Evolutionary conservation across 1,140 invertebrate genomes (phyloP).

Genomic region (Drosophila biarmipes): DNA sequence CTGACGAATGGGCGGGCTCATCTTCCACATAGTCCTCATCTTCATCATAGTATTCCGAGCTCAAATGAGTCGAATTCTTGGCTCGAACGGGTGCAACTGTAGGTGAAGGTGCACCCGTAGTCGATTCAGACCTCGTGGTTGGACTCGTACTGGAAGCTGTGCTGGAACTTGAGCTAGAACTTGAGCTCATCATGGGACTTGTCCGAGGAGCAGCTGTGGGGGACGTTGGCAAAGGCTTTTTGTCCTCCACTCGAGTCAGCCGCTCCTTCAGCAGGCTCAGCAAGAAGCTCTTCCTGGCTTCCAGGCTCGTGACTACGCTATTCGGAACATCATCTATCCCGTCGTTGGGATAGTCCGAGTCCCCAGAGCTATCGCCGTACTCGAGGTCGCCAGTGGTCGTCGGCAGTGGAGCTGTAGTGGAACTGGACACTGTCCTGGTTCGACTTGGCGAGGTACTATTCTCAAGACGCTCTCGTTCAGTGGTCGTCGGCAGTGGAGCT

Average conservation of each 20-base stretch:
- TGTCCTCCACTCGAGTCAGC: slow-evolving; percentile 9
- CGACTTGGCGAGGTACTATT: too few relatives aligned
- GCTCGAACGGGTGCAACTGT: neutral
- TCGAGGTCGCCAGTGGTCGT: slow-evolving; percentile 22
- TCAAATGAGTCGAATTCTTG: slow-evolving; percentile 2
- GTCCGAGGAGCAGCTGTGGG: neutral
- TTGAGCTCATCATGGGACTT: neutral
- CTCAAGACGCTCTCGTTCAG: too few relatives aligned
- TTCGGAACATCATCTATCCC: slow-evolving; percentile 2
- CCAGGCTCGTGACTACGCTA: slow-evolving; percentile 7
- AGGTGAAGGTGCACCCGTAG: neutral
- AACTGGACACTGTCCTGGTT: too few relatives aligned
- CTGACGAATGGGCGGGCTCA: slow-evolving; percentile 31
- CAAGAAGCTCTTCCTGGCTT: slow-evolving; percentile 28
- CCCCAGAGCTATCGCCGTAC: slow-evolving; percentile 39
- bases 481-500: neutral
- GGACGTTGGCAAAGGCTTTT: neutral
- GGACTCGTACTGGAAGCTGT: neutral
- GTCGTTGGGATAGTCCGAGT: slow-evolving; percentile 60
- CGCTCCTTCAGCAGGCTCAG: slow-evolving; percentile 37
- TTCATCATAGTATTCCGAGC: slow-evolving; percentile 58
- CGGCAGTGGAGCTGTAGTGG: neutral
- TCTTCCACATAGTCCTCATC: slow-evolving; percentile 55
- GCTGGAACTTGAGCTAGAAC: neutral
- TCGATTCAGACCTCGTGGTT: neutral